Evolutionary conservation across 2,797 vertebrate genomes (phyloP).

Genomic region (Microcaecilia unicolor): DNA sequence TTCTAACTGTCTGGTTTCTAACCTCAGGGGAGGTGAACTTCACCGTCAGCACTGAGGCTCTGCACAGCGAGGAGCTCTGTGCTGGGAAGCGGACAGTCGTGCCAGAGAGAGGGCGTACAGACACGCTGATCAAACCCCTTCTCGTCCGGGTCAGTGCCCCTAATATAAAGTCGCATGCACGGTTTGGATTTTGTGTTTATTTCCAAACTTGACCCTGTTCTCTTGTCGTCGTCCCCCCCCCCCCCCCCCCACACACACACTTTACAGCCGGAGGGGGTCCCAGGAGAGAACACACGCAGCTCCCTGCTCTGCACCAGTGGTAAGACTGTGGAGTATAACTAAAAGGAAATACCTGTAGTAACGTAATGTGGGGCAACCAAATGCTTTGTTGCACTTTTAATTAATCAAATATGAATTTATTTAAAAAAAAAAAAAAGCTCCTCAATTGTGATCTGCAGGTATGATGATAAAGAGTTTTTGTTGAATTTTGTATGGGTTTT

Average conservation of each 20-base stretch:
- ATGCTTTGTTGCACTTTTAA: no score
- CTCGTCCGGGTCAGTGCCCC: conserved; percentile 23
- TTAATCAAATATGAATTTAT: no score
- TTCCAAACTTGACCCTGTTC: neutral
- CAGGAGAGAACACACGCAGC: conserved; percentile 33
- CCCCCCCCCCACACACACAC: no score
- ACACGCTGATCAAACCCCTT: conserved; percentile 14
- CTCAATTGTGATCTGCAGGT: no score
- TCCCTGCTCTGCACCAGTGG: conserved; percentile 30
- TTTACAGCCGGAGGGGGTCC: conserved; percentile 37
- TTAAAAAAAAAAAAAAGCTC: no score
- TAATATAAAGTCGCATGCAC: neutral
- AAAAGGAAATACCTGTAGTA: no score
- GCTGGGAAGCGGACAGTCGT: conserved; percentile 1
- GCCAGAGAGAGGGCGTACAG: conserved; percentile 20
- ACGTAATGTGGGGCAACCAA: no score
- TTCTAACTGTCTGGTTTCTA: neutral
- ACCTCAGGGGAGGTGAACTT: conserved; percentile 28
- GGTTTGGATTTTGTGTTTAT: neutral
- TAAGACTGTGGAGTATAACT: no score
- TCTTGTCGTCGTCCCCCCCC: conserved; percentile 13
- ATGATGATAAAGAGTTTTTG: no score
- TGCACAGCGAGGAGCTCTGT: conserved; percentile 26
- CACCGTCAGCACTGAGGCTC: conserved; percentile 20
- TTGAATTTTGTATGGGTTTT: no score